These are phyloP conservation scores for Coptotermes formosanus DNA, from an alignment of 1,140 invertebrate species.

Conservation along the genomic window DNA sequence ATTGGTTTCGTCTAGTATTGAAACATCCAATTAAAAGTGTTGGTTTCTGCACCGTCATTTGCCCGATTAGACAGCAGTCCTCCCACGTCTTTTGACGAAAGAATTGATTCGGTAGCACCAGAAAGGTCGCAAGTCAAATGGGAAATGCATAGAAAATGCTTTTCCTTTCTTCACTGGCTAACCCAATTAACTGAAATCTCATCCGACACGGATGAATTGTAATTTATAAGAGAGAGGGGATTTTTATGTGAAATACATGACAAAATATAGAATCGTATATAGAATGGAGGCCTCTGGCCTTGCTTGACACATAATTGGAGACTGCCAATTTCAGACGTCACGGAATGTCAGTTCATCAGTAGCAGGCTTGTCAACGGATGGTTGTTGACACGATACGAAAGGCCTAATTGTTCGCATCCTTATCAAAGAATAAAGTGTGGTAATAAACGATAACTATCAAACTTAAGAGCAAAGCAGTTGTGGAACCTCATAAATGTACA, in stretches of 20 bases:
- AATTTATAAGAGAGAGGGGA: not conserved
- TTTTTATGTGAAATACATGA: not conserved
- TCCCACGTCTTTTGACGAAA: not conserved
- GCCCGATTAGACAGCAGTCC: slow-evolving; percentile 2
- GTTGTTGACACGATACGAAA: too few relatives aligned
- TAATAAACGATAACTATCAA: too few relatives aligned
- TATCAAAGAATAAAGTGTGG: too few relatives aligned
- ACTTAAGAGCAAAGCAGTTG: too few relatives aligned
- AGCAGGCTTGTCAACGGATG: too few relatives aligned
- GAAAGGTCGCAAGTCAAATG: slow-evolving; percentile 15
- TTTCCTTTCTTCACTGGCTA: not conserved
- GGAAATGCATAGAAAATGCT: slow-evolving; percentile 16
- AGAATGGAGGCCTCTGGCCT: not conserved
- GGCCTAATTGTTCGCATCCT: too few relatives aligned
- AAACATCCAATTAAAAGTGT: slow-evolving; percentile 19
- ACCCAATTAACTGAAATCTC: slow-evolving; percentile 10
- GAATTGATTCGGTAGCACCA: slow-evolving; percentile 6
- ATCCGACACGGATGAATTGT: not conserved
- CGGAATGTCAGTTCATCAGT: too few relatives aligned
- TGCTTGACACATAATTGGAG: not conserved
- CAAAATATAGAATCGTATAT: not conserved
- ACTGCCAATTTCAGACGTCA: not conserved
- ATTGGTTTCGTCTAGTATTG: not conserved
- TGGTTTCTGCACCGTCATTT: not conserved
- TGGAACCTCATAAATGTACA: too few relatives aligned